Evolutionary conservation across 2,113 vertebrate species (phyloP).

Genomic region (Thalassarche chlororhynchos): DNA sequence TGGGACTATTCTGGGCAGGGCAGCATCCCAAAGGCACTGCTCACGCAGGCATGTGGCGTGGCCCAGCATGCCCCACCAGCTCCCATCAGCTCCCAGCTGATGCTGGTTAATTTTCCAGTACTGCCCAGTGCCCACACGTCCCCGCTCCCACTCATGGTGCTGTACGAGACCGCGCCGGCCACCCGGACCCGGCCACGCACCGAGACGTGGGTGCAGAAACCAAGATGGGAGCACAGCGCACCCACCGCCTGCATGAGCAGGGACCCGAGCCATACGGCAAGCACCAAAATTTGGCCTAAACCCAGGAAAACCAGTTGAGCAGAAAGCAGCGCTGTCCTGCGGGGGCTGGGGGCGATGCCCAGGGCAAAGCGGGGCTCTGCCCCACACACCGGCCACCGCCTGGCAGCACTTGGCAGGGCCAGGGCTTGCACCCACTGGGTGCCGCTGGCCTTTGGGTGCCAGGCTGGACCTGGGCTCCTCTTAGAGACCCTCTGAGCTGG

Average conservation of each 20-base stretch:
- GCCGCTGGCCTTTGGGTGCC: too few relatives aligned
- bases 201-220: neutral
- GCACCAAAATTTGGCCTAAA: neutral
- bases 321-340: neutral
- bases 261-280: accelerated
- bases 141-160: accelerated
- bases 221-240: neutral
- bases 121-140: neutral
- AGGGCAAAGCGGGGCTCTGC: neutral
- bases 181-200: accelerated
- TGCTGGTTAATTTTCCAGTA: neutral
- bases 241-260: accelerated
- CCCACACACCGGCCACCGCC: neutral
- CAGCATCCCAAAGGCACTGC: neutral
- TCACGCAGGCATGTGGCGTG: accelerated
- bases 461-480: neutral
- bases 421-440: neutral
- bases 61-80: neutral
- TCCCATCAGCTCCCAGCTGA: neutral
- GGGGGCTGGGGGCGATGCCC: neutral
- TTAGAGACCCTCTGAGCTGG: neutral
- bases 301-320: neutral
- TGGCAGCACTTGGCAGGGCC: neutral
- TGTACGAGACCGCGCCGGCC: accelerated
- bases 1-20: neutral